phyloP scores from a whole-genome alignment of 2,113 vertebrate genomes.

The Rallus limicola region DNA sequence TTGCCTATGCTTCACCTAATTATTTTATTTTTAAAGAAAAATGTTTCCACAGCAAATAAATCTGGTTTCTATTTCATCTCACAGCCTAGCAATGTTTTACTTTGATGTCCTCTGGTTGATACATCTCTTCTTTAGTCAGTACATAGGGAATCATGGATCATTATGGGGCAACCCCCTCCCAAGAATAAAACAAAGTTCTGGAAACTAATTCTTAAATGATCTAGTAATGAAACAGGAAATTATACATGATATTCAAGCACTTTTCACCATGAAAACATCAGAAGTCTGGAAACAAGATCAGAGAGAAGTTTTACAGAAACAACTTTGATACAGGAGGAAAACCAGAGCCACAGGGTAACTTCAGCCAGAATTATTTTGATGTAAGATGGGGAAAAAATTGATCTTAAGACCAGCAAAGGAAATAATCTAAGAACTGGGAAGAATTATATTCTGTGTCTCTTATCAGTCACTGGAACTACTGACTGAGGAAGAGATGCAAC shows the following conservation, averaged over 20 bases:
- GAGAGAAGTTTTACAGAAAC: background rate
- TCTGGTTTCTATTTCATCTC: background rate
- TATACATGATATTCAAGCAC: background rate
- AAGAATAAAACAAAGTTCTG: background rate
- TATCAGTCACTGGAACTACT: background rate
- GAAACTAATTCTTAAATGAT: background rate
- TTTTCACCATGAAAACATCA: background rate
- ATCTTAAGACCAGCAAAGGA: background rate
- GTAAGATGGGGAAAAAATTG: background rate
- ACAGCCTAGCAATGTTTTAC: background rate
- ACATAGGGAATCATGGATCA: background rate
- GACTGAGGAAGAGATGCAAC: background rate
- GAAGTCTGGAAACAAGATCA: background rate
- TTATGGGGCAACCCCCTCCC: background rate
- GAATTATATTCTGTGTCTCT: background rate
- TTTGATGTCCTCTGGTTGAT: background rate
- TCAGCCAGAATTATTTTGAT: background rate
- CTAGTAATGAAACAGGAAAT: background rate
- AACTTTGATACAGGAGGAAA: background rate
- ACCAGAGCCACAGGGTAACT: background rate
- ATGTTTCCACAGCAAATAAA: background rate
- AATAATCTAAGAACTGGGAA: background rate
- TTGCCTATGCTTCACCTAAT: background rate
- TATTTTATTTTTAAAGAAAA: background rate
- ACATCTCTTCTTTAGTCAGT: background rate